Base-by-base conservation (phyloP, 2,797 vertebrate genomes). In the Mergus octosetaceus region DNA sequence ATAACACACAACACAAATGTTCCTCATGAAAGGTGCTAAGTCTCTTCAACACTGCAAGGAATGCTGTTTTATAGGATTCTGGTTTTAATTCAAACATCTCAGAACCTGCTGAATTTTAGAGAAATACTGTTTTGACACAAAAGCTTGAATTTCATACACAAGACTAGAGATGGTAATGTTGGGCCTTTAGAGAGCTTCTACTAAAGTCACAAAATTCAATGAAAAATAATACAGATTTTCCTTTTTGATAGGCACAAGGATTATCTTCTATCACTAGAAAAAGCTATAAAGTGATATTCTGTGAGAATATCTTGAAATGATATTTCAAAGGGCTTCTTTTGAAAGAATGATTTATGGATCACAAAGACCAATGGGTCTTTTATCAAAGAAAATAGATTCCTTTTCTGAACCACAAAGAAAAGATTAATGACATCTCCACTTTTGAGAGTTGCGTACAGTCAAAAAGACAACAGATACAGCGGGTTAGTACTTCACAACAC, bases 341-440 rank as follows among this genome's bases (percentile, higher is more conserved):
- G 77, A 96, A 97, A 94, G 97, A 93, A 98, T 98, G 97, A 98
- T 98, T 97, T 97, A 97, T 98, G 97, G 83, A 96, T 95, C 96
- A 97, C 95, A 97, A 97, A 97, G 85, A 96, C 94, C 97, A 97
- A 96, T 82, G 95, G 94, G 96, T 96, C 94, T 98, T 97, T 96
- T 97, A 95, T 97, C 94, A 97, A 97, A 97, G 96, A 97, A 98
- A 97, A 98, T 93, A 13, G 95, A 97, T 97, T 97, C 92, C 70
- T 97, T 97, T 97, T 85, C 93, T 95, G 95, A 97, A 96, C 74
- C 74, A 87, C 97, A 96, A 94, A 95, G 96, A 97, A 96, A 96
- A 98, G 96, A 98, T 68, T 96, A 95, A 98, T 98, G 94, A 96
- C 73, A 95, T 94, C 91, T 96, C 92, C 36, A 24, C 95, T 93